Evolutionary conservation across 2,113 vertebrate species (phyloP).

Genomic region (Cyanistes caeruleus): DNA sequence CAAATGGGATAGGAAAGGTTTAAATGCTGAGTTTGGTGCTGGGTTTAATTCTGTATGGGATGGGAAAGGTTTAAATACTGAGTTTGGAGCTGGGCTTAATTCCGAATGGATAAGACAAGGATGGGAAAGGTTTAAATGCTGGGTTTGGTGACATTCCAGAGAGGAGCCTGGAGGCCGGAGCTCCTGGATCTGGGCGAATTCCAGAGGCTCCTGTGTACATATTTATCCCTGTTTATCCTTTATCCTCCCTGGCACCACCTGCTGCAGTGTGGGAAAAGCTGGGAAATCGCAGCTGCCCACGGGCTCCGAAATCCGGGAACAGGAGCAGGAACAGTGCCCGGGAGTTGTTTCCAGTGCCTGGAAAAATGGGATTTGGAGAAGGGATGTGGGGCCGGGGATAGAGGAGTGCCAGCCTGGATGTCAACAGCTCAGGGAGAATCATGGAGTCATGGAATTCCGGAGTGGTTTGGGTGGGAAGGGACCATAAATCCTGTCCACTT

Average conservation of each 20-base stretch:
- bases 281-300: not conserved
- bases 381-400: fast-evolving
- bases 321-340: not conserved
- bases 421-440: not conserved
- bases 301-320: not conserved
- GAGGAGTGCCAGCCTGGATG: not conserved
- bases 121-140: not conserved
- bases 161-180: not conserved
- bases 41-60: fast-evolving
- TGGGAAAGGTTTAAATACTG: not conserved
- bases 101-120: no score
- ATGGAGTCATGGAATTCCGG: not conserved
- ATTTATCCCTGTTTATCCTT: not conserved
- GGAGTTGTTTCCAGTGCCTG: not conserved
- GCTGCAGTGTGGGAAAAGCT: not conserved
- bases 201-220: not conserved
- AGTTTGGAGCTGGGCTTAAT: no score
- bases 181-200: not conserved
- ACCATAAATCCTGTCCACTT: not conserved
- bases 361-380: not conserved
- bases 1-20: not conserved
- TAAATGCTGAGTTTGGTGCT: not conserved
- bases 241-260: not conserved
- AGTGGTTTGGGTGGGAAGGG: no score
- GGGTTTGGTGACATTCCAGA: fast-evolving